Evolutionary conservation across 2,888 invertebrate species (phyloP).

Genomic region (Scelioninae gen. 1): DNA sequence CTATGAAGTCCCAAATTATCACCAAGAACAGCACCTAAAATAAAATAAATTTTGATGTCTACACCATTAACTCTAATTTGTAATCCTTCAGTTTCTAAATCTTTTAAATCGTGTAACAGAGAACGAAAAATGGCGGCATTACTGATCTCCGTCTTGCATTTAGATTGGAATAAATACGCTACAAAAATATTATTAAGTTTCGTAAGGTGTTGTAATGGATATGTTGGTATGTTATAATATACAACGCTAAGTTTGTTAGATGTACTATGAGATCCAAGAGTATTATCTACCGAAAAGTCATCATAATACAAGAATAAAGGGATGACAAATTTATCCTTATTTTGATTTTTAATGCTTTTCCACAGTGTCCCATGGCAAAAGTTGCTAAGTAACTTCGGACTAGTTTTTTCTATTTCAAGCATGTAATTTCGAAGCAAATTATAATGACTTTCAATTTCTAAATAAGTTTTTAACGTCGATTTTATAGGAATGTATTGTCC

Average conservation of each 20-base stretch:
- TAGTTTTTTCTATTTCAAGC: neutral
- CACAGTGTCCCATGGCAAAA: neutral
- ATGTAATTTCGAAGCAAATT: neutral
- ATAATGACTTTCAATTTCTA: neutral
- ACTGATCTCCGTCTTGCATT: conserved; percentile 17
- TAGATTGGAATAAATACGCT: conserved; percentile 30
- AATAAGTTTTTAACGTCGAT: neutral
- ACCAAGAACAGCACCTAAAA: conserved; percentile 22
- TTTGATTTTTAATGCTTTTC: neutral
- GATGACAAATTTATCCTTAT: neutral
- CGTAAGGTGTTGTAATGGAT: conserved; percentile 44
- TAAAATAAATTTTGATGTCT: conserved; percentile 35
- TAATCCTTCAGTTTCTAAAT: conserved; percentile 31
- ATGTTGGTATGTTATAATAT: conserved; percentile 53
- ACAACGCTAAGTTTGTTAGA: conserved; percentile 62
- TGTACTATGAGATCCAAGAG: conserved; percentile 52
- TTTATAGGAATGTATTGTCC: conserved; percentile 2
- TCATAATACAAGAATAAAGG: conserved; percentile 47
- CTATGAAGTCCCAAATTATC: conserved; percentile 16
- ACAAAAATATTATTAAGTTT: conserved; percentile 54
- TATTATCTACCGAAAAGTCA: conserved; percentile 67
- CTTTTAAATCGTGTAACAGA: conserved; percentile 31
- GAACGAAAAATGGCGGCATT: conserved; percentile 13
- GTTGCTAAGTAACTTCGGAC: neutral
- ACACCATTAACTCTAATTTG: conserved; percentile 2